Evolutionary conservation across 2,888 invertebrate species (phyloP).

Genomic region (Leptopilina drosophilae): DNA sequence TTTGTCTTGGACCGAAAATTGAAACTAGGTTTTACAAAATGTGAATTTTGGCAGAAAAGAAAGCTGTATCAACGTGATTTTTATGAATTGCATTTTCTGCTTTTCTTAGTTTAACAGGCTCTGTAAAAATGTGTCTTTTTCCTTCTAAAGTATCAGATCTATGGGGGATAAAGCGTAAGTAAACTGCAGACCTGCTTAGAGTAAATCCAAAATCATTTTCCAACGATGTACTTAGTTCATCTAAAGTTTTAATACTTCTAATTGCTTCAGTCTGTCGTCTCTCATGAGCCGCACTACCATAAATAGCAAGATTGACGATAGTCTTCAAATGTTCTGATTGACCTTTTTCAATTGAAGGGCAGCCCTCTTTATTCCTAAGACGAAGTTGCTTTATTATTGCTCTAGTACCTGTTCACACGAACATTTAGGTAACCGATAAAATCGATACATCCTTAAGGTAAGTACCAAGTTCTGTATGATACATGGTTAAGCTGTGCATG

Average conservation of each 20-base stretch:
- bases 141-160: constrained; percentile 25
- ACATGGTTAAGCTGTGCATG: too few species aligned
- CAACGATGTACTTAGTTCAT: neutral
- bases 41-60: constrained; percentile 22
- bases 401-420: too few species aligned
- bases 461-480: too few species aligned
- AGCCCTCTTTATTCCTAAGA: neutral
- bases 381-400: neutral
- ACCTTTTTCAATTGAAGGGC: neutral
- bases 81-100: constrained; percentile 46
- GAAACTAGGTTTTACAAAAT: constrained; percentile 56
- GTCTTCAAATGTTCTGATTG: constrained; percentile 4
- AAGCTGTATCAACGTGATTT: constrained; percentile 58
- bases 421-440: too few species aligned
- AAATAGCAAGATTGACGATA: neutral
- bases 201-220: constrained; percentile 44
- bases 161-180: constrained; percentile 29
- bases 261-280: neutral
- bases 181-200: constrained; percentile 50
- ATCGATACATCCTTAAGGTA: too few species aligned
- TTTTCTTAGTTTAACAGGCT: constrained; percentile 59
- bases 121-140: constrained; percentile 56
- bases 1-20: constrained; percentile 50
- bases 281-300: neutral
- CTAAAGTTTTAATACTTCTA: neutral